Conservation (phyloP, 2,888 invertebrate species). For the Hecatera dysodea region DNA sequence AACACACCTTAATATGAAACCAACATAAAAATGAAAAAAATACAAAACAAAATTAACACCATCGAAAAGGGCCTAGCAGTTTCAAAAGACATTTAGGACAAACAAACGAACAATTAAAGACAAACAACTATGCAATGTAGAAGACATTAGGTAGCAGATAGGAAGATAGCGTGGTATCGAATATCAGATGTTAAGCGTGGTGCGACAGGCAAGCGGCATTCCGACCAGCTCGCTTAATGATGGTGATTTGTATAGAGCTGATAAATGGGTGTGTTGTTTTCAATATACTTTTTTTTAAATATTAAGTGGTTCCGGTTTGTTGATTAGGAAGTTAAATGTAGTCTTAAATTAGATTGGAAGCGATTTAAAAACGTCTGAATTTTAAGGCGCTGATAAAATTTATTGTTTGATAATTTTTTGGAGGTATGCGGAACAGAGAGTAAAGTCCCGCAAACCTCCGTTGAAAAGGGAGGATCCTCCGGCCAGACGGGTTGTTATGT, state of each 20-base stretch:
- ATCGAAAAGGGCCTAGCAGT: constrained; percentile 16
- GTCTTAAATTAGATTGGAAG: neutral
- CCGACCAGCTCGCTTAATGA: constrained; percentile 82
- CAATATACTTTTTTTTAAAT: neutral
- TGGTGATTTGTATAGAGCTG: constrained; percentile 80
- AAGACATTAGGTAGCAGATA: constrained; percentile 80
- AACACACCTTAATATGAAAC: neutral
- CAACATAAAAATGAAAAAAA: neutral
- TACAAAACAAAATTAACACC: neutral
- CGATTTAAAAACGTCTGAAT: neutral
- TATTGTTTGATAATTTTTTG: too few species aligned
- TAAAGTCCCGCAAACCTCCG: too few species aligned
- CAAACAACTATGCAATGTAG: constrained; percentile 53
- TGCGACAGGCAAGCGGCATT: constrained; percentile 86
- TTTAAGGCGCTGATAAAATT: neutral
- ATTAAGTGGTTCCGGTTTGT: neutral
- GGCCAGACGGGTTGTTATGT: too few species aligned
- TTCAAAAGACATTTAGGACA: constrained; percentile 48
- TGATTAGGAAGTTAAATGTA: neutral
- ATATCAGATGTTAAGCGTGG: constrained; percentile 85
- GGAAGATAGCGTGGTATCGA: constrained; percentile 84
- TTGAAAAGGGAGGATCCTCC: too few species aligned
- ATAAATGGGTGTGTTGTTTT: constrained; percentile 27
- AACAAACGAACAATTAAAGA: constrained; percentile 56
- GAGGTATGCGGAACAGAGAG: too few species aligned